These are phyloP conservation scores for Hydrotaea diabolus DNA, from an alignment of 2,888 invertebrate genomes.

Conservation along the genomic window DNA sequence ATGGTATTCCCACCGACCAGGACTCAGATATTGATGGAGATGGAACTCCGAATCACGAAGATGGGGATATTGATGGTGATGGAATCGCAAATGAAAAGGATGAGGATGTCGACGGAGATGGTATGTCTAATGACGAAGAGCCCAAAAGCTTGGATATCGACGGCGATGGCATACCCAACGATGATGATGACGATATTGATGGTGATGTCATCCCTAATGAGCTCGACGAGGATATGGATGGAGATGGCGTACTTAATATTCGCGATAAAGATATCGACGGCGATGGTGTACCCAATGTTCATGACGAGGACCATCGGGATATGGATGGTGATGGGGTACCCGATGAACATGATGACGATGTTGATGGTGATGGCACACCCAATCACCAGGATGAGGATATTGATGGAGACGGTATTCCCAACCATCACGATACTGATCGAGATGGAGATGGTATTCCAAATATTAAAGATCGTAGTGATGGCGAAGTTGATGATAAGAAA, in stretches of 20 bases:
- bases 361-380: conserved; percentile 77
- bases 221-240: conserved; percentile 73
- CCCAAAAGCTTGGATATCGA: conserved; percentile 66
- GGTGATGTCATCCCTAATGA: conserved; percentile 73
- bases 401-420: conserved; percentile 77
- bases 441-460: conserved; percentile 76
- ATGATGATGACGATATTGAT: conserved; percentile 74
- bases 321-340: conserved; percentile 74
- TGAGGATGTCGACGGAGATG: conserved; percentile 77
- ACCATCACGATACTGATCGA: conserved; percentile 77
- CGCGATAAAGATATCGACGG: conserved; percentile 80
- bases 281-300: conserved; percentile 73
- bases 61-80: conserved; percentile 75
- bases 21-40: conserved; percentile 74
- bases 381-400: conserved; percentile 75
- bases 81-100: conserved; percentile 80
- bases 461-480: conserved; percentile 69
- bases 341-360: conserved; percentile 74
- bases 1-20: conserved; percentile 72
- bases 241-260: conserved; percentile 76
- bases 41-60: conserved; percentile 77
- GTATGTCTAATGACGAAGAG: conserved; percentile 74
- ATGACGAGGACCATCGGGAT: conserved; percentile 71
- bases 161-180: conserved; percentile 74
- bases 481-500: conserved; percentile 80